Conservation (phyloP, 1,140 invertebrate genomes). For the fruit fly (Drosophila melanogaster) region DNA sequence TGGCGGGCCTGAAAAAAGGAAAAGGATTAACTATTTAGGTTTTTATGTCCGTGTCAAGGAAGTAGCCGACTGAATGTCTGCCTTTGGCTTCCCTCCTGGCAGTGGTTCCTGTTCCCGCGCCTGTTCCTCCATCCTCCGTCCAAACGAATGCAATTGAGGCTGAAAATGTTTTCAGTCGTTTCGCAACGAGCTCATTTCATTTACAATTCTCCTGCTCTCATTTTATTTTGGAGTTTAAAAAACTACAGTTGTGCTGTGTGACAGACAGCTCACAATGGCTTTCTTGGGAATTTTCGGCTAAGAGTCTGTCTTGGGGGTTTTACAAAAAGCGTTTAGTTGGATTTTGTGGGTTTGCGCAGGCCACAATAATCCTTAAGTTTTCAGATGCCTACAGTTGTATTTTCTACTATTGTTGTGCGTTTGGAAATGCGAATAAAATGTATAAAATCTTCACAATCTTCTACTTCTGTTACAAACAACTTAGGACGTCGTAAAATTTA, state of each 20-base stretch:
- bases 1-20: conserved; percentile 40
- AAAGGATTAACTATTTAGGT: conserved; percentile 78
- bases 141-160: conserved; percentile 33
- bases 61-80: conserved; percentile 53
- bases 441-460: neutral
- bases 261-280: conserved; percentile 22
- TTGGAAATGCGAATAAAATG: neutral
- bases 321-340: conserved; percentile 12
- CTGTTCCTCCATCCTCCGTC: conserved; percentile 16
- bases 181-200: conserved; percentile 38
- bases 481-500: too few relatives aligned
- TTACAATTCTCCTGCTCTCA: conserved; percentile 18
- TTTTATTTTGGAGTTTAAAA: conserved; percentile 13
- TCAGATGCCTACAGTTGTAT: too few relatives aligned
- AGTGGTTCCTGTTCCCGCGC: conserved; percentile 20
- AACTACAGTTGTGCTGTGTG: conserved; percentile 7
- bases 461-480: too few relatives aligned
- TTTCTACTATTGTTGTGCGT: neutral
- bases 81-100: conserved; percentile 19
- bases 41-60: conserved; percentile 55
- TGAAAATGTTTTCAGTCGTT: conserved; percentile 23
- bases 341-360: conserved; percentile 16
- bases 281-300: conserved; percentile 12
- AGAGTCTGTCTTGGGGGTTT: conserved; percentile 12
- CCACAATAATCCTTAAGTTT: neutral